phyloP scores from a whole-genome alignment of 1,140 invertebrate genomes.

The Triops longicaudatus region DNA sequence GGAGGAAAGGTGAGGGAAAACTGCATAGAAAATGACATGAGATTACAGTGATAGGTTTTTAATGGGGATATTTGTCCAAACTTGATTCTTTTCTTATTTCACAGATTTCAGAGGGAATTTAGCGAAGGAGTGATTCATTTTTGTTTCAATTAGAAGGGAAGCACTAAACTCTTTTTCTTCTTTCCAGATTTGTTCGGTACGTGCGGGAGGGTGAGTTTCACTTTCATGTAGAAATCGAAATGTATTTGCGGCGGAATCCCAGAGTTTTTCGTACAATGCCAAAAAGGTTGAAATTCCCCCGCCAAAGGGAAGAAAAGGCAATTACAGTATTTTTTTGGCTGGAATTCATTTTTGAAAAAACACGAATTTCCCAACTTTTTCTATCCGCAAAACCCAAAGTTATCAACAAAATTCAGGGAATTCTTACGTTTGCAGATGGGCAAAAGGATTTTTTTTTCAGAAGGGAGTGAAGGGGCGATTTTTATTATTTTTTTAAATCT shows the following conservation, averaged over 20 bases:
- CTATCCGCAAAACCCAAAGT: not conserved
- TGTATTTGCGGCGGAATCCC: not conserved
- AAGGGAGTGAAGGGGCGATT: too few relatives aligned
- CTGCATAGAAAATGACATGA: constrained; percentile 15
- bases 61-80: not conserved
- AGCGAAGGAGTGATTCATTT: not conserved
- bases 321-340: not conserved
- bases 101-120: not conserved
- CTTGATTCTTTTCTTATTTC: not conserved
- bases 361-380: not conserved
- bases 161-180: not conserved
- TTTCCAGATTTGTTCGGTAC: not conserved
- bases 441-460: too few relatives aligned
- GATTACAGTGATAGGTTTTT: not conserved
- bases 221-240: not conserved
- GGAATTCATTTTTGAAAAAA: not conserved
- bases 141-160: not conserved
- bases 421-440: not conserved
- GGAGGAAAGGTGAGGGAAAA: too few relatives aligned
- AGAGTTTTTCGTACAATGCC: not conserved
- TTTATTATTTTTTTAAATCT: too few relatives aligned
- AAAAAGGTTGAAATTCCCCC: not conserved
- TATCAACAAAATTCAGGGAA: not conserved
- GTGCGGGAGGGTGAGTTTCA: not conserved
- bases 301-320: constrained; percentile 1